These are phyloP conservation scores for Chunga burmeisteri DNA, from an alignment of 2,113 vertebrate genomes.

Conservation along the genomic window DNA sequence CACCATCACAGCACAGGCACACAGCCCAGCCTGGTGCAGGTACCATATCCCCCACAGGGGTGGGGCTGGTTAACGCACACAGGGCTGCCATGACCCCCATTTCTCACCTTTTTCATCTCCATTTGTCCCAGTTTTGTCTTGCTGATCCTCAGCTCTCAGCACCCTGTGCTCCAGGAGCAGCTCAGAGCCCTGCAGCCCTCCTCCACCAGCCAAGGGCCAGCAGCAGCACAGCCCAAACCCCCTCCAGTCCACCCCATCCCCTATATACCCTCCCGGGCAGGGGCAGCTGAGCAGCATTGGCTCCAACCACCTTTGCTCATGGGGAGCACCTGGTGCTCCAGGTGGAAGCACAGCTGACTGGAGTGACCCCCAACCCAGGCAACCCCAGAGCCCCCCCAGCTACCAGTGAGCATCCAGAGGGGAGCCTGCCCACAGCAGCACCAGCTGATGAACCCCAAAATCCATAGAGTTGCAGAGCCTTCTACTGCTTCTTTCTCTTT, in stretches of 20 bases:
- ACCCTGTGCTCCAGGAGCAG: accelerated
- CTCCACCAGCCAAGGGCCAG: accelerated
- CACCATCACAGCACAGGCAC: accelerated
- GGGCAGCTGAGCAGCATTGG: not conserved
- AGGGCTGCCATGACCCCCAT: accelerated
- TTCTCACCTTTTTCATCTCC: accelerated
- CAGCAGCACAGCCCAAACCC: not conserved
- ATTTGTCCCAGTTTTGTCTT: accelerated
- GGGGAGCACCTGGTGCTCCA: not conserved
- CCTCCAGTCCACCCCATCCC: accelerated
- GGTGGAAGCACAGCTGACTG: accelerated
- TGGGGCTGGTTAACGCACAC: accelerated
- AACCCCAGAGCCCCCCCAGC: not conserved
- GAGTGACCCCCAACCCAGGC: accelerated
- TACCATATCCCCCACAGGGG: accelerated
- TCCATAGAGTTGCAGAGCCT: not conserved
- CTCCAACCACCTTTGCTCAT: not conserved
- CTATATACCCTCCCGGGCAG: not conserved
- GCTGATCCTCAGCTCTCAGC: not conserved
- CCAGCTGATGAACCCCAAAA: not conserved
- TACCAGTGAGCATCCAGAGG: not conserved
- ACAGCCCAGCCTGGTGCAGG: not conserved
- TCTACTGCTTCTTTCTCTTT: not conserved
- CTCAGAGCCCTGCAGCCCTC: not conserved
- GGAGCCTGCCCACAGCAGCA: not conserved